A percentile compares a stretch with the other conserved stretches of the same genome.
Evolutionary conservation across 2,113 vertebrate genomes (phyloP).

Genomic region (Tachysurus fulvidraco): DNA sequence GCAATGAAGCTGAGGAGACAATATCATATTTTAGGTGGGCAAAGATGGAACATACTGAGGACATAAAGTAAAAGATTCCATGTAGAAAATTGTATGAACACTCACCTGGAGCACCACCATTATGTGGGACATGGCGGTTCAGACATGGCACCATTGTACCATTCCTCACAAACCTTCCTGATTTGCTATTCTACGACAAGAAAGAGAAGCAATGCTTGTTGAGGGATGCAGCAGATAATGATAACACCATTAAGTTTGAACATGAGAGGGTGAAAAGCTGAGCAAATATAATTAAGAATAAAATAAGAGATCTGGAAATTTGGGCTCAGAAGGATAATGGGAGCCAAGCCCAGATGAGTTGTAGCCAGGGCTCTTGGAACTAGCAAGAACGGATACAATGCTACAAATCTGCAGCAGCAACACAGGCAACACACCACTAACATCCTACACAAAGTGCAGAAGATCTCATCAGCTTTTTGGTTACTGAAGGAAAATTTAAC

Average conservation of each 20-base stretch:
- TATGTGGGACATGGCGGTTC: neutral
- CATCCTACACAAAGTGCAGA: neutral
- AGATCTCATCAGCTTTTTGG: neutral
- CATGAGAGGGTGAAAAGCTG: neutral
- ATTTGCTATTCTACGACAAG: neutral
- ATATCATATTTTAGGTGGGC: neutral
- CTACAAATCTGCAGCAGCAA: neutral
- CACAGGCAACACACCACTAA: neutral
- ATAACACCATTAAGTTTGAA: neutral
- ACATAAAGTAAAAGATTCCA: neutral
- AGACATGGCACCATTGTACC: too few relatives aligned
- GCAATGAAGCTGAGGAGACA: neutral
- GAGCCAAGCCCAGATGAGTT: neutral
- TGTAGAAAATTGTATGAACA: neutral
- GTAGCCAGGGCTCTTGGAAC: neutral
- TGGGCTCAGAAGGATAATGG: neutral
- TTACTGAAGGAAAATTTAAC: neutral
- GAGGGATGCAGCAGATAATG: neutral
- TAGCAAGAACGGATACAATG: neutral
- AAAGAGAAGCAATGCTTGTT: neutral
- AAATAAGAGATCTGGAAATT: neutral
- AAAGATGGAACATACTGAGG: neutral
- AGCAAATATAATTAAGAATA: conserved; percentile 1
- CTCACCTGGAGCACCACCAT: neutral
- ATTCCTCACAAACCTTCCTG: neutral